Evolutionary conservation across 2,888 invertebrate genomes (phyloP).

Genomic region (Slavum lentiscoides): DNA sequence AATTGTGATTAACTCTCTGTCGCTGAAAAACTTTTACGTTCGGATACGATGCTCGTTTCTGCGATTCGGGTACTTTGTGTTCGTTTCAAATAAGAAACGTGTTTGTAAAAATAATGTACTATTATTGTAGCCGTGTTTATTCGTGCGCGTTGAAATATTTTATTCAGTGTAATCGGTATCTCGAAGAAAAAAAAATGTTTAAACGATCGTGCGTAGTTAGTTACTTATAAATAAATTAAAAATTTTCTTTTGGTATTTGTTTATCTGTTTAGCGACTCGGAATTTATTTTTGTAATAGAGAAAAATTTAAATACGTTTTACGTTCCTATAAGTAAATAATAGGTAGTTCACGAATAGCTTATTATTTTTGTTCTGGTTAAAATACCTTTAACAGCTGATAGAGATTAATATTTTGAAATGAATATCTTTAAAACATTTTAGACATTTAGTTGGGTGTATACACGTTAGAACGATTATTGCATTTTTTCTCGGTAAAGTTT

Average conservation of each 20-base stretch:
- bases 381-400: background rate
- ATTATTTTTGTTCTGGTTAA: background rate
- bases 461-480: background rate
- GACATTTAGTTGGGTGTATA: background rate
- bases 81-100: too few relatives aligned
- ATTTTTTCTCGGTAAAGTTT: background rate
- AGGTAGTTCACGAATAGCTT: background rate
- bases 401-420: background rate
- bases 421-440: too few relatives aligned
- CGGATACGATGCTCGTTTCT: too few relatives aligned
- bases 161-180: background rate
- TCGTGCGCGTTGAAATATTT: background rate
- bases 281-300: background rate
- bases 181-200: background rate
- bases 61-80: too few relatives aligned
- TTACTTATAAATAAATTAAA: background rate
- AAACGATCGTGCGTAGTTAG: background rate
- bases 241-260: background rate
- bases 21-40: too few relatives aligned
- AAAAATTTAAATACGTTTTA: background rate
- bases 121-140: too few relatives aligned
- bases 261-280: background rate
- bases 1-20: too few relatives aligned
- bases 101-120: too few relatives aligned
- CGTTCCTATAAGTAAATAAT: background rate